Conservation (phyloP, 1,140 invertebrate genomes). For the Drosophila burlai region DNA sequence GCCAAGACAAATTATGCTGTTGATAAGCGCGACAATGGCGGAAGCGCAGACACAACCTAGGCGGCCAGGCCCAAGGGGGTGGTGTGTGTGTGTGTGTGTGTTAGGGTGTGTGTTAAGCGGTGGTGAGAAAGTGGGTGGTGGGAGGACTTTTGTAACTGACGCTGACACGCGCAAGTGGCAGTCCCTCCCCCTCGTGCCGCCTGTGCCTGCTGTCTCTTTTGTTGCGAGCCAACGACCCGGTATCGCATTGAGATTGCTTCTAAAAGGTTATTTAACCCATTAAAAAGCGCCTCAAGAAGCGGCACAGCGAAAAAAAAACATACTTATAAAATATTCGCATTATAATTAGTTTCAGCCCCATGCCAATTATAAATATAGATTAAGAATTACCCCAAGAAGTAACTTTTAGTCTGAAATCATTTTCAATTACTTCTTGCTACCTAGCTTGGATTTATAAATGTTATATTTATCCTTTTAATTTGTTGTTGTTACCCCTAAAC, state of each 20-base stretch:
- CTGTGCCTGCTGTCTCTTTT: slow-evolving; percentile 30
- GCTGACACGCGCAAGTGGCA: slow-evolving; percentile 65
- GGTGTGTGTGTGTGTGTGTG: slow-evolving; percentile 6
- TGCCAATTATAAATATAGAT: background rate
- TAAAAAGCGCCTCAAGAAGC: slow-evolving; percentile 30
- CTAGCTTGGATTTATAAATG: background rate
- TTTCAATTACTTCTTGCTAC: too few relatives aligned
- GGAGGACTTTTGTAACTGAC: slow-evolving; percentile 56
- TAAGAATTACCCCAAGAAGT: background rate
- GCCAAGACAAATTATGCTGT: slow-evolving; percentile 82
- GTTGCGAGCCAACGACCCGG: slow-evolving; percentile 64
- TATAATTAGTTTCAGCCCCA: background rate
- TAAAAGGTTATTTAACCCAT: slow-evolving; percentile 79
- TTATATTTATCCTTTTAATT: slow-evolving; percentile 5
- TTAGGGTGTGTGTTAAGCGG: background rate
- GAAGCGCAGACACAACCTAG: slow-evolving; percentile 55
- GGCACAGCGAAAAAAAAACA: slow-evolving; percentile 14
- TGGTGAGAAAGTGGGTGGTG: background rate
- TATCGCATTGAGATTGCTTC: slow-evolving; percentile 65
- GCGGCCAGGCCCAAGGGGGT: background rate
- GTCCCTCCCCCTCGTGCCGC: background rate
- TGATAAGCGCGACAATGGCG: slow-evolving; percentile 79
- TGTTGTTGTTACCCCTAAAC: background rate
- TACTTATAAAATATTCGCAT: background rate
- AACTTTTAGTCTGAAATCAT: background rate